Base-by-base conservation (phyloP, 2,113 vertebrate genomes). In the Hylia prasina region DNA sequence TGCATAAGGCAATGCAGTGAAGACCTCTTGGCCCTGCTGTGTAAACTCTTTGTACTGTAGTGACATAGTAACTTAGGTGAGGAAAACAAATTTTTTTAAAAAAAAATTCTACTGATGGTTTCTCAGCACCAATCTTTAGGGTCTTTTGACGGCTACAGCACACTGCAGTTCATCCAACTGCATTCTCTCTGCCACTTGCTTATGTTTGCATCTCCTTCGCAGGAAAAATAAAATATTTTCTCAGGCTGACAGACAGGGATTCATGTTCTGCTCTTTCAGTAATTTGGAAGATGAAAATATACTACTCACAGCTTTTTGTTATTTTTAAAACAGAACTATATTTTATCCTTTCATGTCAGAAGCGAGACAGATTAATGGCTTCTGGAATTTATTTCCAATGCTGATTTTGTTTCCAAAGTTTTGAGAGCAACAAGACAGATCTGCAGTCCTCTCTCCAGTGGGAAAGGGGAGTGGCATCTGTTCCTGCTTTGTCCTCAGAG, bases 231-330 rank as follows among this genome's bases (percentile, higher is more conserved):
- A 95, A 97, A 75, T 78, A 90, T 95, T 96, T 96, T 96, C 72
- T 93, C 68, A 89, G 72, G 23, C 76, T 96, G 94, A 90, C 90
- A 95, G 96, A 92, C 80, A 86, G 90, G 51, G 82, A 97, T 97
- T 96, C 96, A 95, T 96, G 88, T 92, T 93, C 90, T 96, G 82
- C 83, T 96, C 69, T 96, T 94, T 92, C 93, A 89, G 90, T 97
- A 92, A 97, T 96, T 96, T 96, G 88, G 90, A 96, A 96, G 93
- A 97, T 96, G 94, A 96, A 96, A 96, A 96, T 89, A 93, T 75
- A 96, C 72, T 75, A 76, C 90, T 94, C 61, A 83, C 56, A 83
- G 88, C 68, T 84, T 94, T 83, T 94, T 86, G 68, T 45, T 7
- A 45, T 80, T 96, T 95, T 92, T 48, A 95, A 95, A 95, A 95